Evolutionary conservation across 2,113 vertebrate genomes (phyloP).

Genomic region (Microcebus murinus): DNA sequence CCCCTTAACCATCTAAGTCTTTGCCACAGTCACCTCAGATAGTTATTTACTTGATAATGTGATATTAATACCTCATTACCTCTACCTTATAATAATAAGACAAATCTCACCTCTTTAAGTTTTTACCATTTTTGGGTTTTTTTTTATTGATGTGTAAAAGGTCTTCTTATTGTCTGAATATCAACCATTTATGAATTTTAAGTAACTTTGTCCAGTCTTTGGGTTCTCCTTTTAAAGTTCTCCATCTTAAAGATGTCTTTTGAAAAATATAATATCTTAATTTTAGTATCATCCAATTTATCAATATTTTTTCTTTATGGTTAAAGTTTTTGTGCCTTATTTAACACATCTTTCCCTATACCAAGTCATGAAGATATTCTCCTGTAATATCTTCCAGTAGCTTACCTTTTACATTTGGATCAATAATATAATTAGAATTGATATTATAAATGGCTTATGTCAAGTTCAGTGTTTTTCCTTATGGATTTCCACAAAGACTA

Average conservation of each 20-base stretch:
- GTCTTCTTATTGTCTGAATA: background rate
- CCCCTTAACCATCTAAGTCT: background rate
- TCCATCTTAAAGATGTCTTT: background rate
- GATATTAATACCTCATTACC: background rate
- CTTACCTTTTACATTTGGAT: background rate
- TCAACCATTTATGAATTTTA: background rate
- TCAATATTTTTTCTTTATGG: background rate
- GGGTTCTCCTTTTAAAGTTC: background rate
- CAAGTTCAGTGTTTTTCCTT: background rate
- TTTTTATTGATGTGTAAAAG: background rate
- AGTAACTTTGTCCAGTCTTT: background rate
- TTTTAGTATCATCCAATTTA: background rate
- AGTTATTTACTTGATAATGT: background rate
- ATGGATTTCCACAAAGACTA: background rate
- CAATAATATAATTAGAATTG: background rate
- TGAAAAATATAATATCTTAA: background rate
- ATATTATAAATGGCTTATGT: background rate
- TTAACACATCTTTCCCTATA: background rate
- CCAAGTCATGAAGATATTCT: background rate
- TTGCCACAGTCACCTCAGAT: background rate
- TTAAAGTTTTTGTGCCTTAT: background rate
- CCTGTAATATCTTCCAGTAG: background rate
- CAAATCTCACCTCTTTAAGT: background rate
- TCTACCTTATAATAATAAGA: background rate
- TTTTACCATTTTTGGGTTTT: background rate